Evolutionary conservation across 2,888 invertebrate species (phyloP).

Genomic region (Ochropacha duplaris): DNA sequence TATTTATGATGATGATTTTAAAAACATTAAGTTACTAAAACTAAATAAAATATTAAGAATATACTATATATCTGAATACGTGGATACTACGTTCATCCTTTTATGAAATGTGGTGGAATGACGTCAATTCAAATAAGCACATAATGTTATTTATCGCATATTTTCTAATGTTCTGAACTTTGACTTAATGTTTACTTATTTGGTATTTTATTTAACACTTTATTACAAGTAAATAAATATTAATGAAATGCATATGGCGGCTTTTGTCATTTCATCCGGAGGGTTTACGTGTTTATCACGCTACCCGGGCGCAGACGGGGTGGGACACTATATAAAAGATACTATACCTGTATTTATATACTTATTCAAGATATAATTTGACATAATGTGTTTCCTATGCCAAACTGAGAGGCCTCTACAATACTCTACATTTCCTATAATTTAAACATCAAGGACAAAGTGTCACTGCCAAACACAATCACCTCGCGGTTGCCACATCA

Average conservation of each 20-base stretch:
- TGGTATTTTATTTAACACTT: neutral
- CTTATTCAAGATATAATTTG: too few relatives aligned
- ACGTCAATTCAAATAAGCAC: neutral
- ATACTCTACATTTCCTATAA: neutral
- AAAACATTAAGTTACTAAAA: too few relatives aligned
- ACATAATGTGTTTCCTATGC: neutral
- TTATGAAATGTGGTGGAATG: neutral
- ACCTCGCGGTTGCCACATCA: neutral
- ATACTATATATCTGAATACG: neutral
- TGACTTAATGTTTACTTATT: neutral
- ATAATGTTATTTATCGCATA: neutral
- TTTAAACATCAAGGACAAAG: neutral
- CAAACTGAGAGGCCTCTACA: neutral
- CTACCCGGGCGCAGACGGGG: too few relatives aligned
- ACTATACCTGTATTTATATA: too few relatives aligned
- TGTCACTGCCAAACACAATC: neutral
- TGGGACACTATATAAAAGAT: too few relatives aligned
- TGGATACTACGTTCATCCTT: too few relatives aligned
- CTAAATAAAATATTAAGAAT: too few relatives aligned
- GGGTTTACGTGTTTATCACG: too few relatives aligned
- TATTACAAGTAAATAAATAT: neutral
- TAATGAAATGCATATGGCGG: too few relatives aligned
- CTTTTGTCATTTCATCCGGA: too few relatives aligned
- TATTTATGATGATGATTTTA: too few relatives aligned
- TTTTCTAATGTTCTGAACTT: neutral